Percentiles rank a stretch among this genome's conserved stretches.
Evolutionary conservation across 2,888 invertebrate genomes (phyloP).

Genomic region (Netelia inedita): DNA sequence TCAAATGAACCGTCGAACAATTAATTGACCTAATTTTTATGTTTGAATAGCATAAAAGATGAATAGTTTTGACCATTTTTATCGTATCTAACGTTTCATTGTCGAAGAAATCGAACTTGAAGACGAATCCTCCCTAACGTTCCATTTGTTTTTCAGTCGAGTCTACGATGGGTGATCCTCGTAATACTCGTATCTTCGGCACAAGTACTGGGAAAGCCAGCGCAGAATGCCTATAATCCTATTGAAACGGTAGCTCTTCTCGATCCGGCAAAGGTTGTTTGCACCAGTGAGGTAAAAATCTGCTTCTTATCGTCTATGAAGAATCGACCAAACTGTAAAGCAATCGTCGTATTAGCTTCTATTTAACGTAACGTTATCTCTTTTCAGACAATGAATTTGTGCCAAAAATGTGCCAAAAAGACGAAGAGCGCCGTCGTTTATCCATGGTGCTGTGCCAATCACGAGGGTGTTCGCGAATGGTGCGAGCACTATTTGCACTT

Average conservation of each 20-base stretch:
- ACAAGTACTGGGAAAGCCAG: slow-evolving; percentile 38
- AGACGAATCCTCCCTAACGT: too few relatives aligned
- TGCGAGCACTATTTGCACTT: slow-evolving; percentile 68
- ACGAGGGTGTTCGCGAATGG: slow-evolving; percentile 70
- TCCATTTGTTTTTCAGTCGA: slow-evolving; percentile 19
- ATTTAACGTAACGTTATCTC: neutral
- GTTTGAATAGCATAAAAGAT: too few relatives aligned
- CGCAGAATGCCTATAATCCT: slow-evolving; percentile 15
- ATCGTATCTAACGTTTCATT: too few relatives aligned
- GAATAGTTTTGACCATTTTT: too few relatives aligned
- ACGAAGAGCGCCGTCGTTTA: slow-evolving; percentile 69
- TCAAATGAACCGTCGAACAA: too few relatives aligned
- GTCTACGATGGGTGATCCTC: slow-evolving; percentile 48
- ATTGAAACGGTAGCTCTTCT: slow-evolving; percentile 60
- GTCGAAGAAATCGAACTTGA: too few relatives aligned
- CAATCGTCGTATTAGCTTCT: neutral
- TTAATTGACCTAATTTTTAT: too few relatives aligned
- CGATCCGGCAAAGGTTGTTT: slow-evolving; percentile 60
- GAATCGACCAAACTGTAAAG: slow-evolving; percentile 6
- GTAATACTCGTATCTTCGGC: slow-evolving; percentile 46
- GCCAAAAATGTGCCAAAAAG: slow-evolving; percentile 69
- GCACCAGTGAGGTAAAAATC: slow-evolving; percentile 64
- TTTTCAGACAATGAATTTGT: slow-evolving; percentile 65
- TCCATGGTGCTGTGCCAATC: slow-evolving; percentile 71
- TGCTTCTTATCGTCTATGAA: neutral